These are phyloP conservation scores for Phrixothrix hirtus DNA, from an alignment of 2,888 invertebrate genomes.

Conservation along the genomic window DNA sequence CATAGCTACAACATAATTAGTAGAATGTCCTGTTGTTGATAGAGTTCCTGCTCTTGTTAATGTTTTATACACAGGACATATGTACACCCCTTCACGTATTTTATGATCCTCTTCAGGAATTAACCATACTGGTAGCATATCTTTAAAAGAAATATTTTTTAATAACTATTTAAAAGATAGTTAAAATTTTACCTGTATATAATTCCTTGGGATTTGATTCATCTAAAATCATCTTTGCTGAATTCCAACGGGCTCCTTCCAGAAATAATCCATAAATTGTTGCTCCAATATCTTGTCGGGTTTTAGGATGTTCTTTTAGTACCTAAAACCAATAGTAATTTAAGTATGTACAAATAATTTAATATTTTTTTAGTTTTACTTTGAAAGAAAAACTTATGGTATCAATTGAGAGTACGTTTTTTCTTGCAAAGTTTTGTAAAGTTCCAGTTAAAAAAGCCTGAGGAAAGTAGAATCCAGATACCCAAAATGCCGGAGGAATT, in stretches of 20 bases:
- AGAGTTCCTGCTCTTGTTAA: slow-evolving; percentile 65
- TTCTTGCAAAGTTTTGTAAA: slow-evolving; percentile 80
- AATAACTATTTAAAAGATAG: too few species aligned
- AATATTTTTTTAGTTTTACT: too few species aligned
- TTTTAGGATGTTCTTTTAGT: slow-evolving; percentile 54
- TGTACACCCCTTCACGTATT: slow-evolving; percentile 58
- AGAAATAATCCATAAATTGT: slow-evolving; percentile 70
- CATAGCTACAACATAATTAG: slow-evolving; percentile 68
- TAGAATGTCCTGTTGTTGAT: slow-evolving; percentile 71
- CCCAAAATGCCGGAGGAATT: slow-evolving; percentile 78
- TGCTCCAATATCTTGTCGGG: slow-evolving; percentile 64
- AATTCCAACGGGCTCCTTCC: slow-evolving; percentile 80
- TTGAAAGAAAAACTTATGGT: slow-evolving; percentile 65
- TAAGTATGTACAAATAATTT: too few species aligned
- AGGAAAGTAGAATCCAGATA: slow-evolving; percentile 84
- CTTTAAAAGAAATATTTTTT: too few species aligned
- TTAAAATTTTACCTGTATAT: slow-evolving; percentile 63
- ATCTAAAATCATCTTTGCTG: slow-evolving; percentile 58
- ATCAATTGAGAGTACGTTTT: slow-evolving; percentile 76
- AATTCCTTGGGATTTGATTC: slow-evolving; percentile 71
- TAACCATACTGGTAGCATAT: slow-evolving; percentile 72
- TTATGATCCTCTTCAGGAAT: slow-evolving; percentile 67
- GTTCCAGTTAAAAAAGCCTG: slow-evolving; percentile 84
- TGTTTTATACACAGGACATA: slow-evolving; percentile 70
- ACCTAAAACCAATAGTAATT: too few species aligned